These are phyloP conservation scores for Microtus richardsoni DNA, from an alignment of 2,113 vertebrate genomes.

Conservation along the genomic window DNA sequence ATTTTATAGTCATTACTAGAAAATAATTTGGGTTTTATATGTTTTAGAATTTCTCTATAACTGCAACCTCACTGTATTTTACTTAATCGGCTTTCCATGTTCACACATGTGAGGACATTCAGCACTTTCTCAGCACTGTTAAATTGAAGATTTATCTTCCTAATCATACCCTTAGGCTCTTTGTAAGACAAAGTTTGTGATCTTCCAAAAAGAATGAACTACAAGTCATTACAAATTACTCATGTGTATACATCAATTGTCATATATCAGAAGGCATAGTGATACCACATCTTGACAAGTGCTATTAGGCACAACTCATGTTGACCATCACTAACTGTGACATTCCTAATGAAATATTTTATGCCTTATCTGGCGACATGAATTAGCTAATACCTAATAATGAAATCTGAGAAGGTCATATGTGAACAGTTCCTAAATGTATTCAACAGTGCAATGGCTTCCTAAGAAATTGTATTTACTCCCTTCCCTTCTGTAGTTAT, in stretches of 20 bases:
- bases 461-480: background rate
- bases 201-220: background rate
- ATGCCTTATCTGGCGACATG: background rate
- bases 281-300: background rate
- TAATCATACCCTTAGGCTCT: background rate
- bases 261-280: background rate
- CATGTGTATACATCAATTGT: background rate
- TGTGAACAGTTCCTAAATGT: background rate
- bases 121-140: fast-evolving
- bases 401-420: background rate
- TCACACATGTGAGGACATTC: background rate
- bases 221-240: background rate
- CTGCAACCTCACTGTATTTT: background rate
- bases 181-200: background rate
- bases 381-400: background rate
- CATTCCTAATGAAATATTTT: background rate
- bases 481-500: background rate
- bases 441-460: background rate
- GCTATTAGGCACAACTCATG: background rate
- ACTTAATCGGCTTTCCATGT: background rate
- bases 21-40: background rate
- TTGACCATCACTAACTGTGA: background rate
- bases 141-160: background rate
- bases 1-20: background rate
- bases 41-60: background rate